Evolutionary conservation across 2,888 invertebrate genomes (phyloP), one percentile per base, ranked within the genome.

Genomic region (Ypsolopha sequella): DNA sequence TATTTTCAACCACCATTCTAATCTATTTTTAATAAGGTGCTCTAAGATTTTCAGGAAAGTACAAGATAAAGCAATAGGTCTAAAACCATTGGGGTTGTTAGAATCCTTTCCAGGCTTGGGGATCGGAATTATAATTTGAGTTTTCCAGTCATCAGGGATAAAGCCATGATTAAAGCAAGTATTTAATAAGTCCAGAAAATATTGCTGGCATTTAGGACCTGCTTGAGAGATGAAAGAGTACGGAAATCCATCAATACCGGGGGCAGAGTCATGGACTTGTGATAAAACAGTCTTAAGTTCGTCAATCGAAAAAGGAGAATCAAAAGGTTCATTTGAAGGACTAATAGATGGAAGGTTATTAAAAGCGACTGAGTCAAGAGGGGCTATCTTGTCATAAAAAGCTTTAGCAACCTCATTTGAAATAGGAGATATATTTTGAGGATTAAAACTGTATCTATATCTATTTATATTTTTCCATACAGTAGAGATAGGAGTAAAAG

Each of bases 1-100:
- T 39, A 41, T 44, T 56, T 53, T 63, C 63, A 0, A 58, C 6
- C 6, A 54, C 62, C 61, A 62, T 48, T 64, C 58, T 0, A 62
- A 45, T 9, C 60, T 44, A 11, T 56, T 56, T 53, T 62, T 61
- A 0, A 62, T 52, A 0, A 63, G 10, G 43, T 59, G 60, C 49
- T 63, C 61, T 6, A 50, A 9, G 7, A 63, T 52, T 55, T 61
- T 63, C 2, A 36, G 8, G 1, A 63, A 7, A 3, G 53, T 49
- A 0, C 56, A 59, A 0, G 60, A 59, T 1, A 63, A 41, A 7
- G 62, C 59, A 10, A 59, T 62, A 0, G 60, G 62, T 7, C 62
- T 50, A 13, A 56, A 58, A 0, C 50, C 52, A 9, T 36, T 39
- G 7, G 56, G 51, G 24, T 55, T 48, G 2, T 44, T 51, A 9